Conservation (phyloP, 2,888 invertebrate genomes). For the Dryobota labecula region DNA sequence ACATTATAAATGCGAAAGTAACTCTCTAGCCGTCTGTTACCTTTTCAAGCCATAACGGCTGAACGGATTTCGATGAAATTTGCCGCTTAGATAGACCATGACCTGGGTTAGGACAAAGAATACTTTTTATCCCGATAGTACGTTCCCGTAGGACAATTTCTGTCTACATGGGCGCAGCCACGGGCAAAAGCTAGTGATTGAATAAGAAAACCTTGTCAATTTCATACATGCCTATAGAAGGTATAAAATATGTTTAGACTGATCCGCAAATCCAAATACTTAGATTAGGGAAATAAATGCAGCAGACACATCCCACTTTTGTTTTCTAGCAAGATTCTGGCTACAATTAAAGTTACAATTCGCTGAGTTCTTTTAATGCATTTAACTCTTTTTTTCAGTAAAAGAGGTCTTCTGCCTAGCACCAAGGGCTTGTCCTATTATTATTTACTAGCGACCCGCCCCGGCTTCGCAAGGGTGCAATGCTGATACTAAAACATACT, state of each 20-base stretch:
- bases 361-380: not conserved
- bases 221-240: not conserved
- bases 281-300: not conserved
- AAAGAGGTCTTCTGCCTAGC: not conserved
- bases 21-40: not conserved
- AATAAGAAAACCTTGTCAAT: not conserved
- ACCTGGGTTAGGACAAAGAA: too few species aligned
- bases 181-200: not conserved
- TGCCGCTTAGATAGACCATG: too few species aligned
- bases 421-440: not conserved
- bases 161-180: too few species aligned
- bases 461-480: too few species aligned
- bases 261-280: not conserved
- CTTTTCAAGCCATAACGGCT: not conserved
- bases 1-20: too few species aligned
- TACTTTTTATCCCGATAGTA: too few species aligned
- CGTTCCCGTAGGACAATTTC: too few species aligned
- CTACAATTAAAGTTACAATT: not conserved
- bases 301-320: not conserved
- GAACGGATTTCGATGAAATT: too few species aligned
- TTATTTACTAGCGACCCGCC: too few species aligned
- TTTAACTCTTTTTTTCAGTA: constrained; percentile 13
- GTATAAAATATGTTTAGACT: not conserved
- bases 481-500: too few species aligned
- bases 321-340: not conserved